Percentiles rank a stretch among this genome's conserved stretches.
Evolutionary conservation across 2,888 invertebrate genomes (phyloP).

Genomic region (Drosophila phalerata): DNA sequence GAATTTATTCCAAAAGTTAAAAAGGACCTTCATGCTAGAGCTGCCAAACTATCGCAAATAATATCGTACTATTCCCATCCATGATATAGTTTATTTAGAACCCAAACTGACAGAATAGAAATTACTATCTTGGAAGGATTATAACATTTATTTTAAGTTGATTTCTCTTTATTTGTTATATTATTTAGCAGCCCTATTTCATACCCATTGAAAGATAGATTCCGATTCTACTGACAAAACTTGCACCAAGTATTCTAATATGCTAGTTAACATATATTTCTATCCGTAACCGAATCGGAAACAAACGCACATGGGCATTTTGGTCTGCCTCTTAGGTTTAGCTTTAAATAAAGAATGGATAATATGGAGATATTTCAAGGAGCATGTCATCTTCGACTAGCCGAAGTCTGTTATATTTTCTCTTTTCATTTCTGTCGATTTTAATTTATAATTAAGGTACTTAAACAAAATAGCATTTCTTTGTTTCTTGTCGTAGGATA

Average conservation of each 20-base stretch:
- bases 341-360: constrained; percentile 16
- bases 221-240: constrained; percentile 3
- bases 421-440: neutral
- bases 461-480: constrained; percentile 34
- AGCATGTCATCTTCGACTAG: neutral
- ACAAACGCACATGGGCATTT: constrained; percentile 10
- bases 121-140: constrained; percentile 5
- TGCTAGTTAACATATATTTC: constrained; percentile 6
- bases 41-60: constrained; percentile 6
- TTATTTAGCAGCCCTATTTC: constrained; percentile 5
- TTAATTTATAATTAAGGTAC: constrained; percentile 26
- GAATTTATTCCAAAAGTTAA: constrained; percentile 17
- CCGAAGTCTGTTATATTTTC: constrained; percentile 9
- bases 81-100: neutral
- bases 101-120: neutral
- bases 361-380: constrained; percentile 7
- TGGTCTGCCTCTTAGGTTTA: constrained; percentile 19
- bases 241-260: constrained; percentile 13
- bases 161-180: neutral
- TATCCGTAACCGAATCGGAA: constrained; percentile 10
- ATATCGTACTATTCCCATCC: neutral
- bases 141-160: neutral
- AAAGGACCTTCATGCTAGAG: constrained; percentile 19
- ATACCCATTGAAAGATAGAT: constrained; percentile 16
- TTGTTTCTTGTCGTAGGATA: constrained; percentile 27